phyloP scores from a whole-genome alignment of 2,113 vertebrate species.

The Glaucidium brasilianum region DNA sequence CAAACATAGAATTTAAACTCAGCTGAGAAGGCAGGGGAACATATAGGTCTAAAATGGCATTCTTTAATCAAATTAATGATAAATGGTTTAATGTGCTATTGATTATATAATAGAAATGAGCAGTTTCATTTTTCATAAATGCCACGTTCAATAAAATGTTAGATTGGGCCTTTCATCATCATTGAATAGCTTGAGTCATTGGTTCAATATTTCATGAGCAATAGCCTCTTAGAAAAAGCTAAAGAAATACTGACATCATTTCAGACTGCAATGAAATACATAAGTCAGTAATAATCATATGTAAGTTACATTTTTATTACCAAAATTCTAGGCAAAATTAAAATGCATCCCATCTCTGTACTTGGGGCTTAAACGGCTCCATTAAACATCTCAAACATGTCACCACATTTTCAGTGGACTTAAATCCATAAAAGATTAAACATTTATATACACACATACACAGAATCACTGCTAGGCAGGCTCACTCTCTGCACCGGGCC shows the following conservation, averaged over 20 bases:
- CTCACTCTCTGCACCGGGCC: neutral
- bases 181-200: constrained; percentile 50
- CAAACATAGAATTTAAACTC: constrained; percentile 22
- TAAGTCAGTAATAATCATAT: constrained; percentile 20
- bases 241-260: constrained; percentile 33
- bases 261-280: constrained; percentile 18
- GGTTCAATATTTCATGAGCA: constrained; percentile 62
- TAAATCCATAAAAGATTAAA: neutral
- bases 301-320: constrained; percentile 10
- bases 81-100: constrained; percentile 71
- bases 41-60: neutral
- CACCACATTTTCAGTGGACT: neutral
- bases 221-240: constrained; percentile 31
- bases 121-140: constrained; percentile 73
- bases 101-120: constrained; percentile 70
- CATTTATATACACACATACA: rapidly evolving
- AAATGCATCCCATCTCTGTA: neutral
- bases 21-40: neutral
- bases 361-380: neutral
- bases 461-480: neutral
- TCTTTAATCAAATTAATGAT: constrained; percentile 68
- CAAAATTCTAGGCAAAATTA: constrained; percentile 18
- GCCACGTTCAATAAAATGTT: constrained; percentile 66
- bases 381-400: neutral
- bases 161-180: constrained; percentile 70